Conservation (phyloP, 2,113 vertebrate genomes). For the Numida meleagris region DNA sequence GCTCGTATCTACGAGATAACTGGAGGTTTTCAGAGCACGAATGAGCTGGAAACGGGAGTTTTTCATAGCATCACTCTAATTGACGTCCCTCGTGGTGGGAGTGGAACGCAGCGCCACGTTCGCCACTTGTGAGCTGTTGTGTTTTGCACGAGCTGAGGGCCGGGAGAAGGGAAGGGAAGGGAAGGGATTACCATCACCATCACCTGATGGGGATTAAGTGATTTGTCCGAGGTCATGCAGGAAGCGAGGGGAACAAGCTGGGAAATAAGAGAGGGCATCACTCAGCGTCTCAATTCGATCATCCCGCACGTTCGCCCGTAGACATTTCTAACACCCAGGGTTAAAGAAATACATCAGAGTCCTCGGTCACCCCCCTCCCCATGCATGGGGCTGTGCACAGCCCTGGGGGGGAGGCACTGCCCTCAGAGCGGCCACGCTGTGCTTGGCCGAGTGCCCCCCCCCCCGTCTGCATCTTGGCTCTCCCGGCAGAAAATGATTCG, state of each 20-base stretch:
- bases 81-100: not conserved
- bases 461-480: not conserved
- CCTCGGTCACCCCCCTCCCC: too few relatives aligned
- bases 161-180: not conserved
- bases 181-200: not conserved
- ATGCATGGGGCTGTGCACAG: too few relatives aligned
- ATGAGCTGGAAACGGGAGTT: not conserved
- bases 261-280: not conserved
- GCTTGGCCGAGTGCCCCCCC: not conserved
- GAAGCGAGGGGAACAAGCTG: not conserved
- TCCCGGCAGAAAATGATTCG: not conserved
- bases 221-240: not conserved
- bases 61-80: not conserved
- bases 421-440: too few relatives aligned
- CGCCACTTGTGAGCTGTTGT: not conserved
- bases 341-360: not conserved
- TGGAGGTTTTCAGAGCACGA: not conserved
- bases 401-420: too few relatives aligned
- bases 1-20: not conserved
- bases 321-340: not conserved
- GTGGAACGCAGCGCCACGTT: not conserved
- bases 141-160: not conserved
- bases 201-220: not conserved
- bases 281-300: fast-evolving
- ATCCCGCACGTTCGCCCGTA: not conserved